Base-by-base conservation (phyloP, 2,797 vertebrate species). In the Hoplostethus atlanticus region DNA sequence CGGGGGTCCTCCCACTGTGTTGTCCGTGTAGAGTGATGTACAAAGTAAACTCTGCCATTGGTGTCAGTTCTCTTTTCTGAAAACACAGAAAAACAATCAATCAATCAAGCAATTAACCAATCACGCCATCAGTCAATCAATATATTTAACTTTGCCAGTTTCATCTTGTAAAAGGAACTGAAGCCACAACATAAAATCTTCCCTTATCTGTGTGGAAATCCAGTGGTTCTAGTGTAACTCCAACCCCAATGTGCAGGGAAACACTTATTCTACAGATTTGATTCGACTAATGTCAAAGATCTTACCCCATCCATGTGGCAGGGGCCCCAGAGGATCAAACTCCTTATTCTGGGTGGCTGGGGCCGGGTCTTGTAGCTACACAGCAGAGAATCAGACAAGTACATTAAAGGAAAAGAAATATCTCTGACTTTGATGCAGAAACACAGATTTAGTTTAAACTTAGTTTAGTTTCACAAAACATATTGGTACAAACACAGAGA, bases 1-100 rank as follows among this genome's bases (percentile, higher is more conserved):
- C 97, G 94, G 64, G 98, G 98, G 80, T 99, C 98, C 87, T 99
- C 98, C 98, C 98, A 99, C 42, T 99, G 98, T 15, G 98, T 99
- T 62, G 97, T 90, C 50, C 98, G 94, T 6, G 98, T 99, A 11
- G 96, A 95, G 82, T 99, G 98, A 86, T 99, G 98, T 61, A 99
- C 97, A 90, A 98, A 99, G 92, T 99, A 99, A 62, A 99, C 96
- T 93, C 98, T 95, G 73, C 98, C 97, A 48, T 96, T 99, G 65
- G 87, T 88, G 88, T 99, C 98, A 0, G 97, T 99, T 92, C 98
- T 96, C 83, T 99, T 99, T 87, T 99, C 98, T 92, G 84, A 63
- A 69, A 84, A 38, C 62, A 53, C 58, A 53, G 11, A 38, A 9
- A 9, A n/a, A 13, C 11, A 11, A n/a, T n/a, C n/a, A 7, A 13